These are phyloP conservation scores for Tragopan temminckii DNA, from an alignment of 2,797 vertebrate species.

Conservation along the genomic window DNA sequence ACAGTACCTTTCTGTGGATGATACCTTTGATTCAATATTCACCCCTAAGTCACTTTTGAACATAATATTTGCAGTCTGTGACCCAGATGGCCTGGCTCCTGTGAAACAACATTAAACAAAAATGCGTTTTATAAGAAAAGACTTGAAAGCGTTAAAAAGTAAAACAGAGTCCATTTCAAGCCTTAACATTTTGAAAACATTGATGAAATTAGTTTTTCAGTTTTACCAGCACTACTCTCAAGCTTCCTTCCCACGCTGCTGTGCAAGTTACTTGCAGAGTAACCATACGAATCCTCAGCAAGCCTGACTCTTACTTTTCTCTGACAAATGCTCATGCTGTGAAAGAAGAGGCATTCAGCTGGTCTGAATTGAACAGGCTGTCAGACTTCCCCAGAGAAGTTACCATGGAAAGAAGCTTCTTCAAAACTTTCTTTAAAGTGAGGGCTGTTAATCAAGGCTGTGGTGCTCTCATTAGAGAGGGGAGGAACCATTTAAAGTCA, in stretches of 20 bases:
- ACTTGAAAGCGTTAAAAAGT: not conserved
- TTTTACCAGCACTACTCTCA: conserved; percentile 57
- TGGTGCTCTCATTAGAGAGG: conserved; percentile 48
- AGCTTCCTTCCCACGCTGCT: conserved; percentile 61
- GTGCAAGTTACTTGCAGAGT: conserved; percentile 48
- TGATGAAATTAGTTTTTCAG: conserved; percentile 54
- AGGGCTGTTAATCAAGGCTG: conserved; percentile 49
- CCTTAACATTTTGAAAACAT: conserved; percentile 59
- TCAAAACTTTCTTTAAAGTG: conserved; percentile 45
- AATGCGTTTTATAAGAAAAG: not conserved
- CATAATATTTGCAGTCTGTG: not conserved
- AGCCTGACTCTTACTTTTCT: conserved; percentile 19
- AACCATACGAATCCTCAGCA: not conserved
- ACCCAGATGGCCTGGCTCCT: not conserved
- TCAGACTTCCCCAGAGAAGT: not conserved
- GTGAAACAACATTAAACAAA: not conserved
- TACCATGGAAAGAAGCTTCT: conserved; percentile 9
- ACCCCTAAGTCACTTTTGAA: not conserved
- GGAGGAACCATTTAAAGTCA: conserved; percentile 41
- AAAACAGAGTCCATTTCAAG: not conserved
- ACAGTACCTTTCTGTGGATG: not conserved
- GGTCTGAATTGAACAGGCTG: conserved; percentile 29
- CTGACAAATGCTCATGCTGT: conserved; percentile 43
- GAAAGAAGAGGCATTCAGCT: conserved; percentile 13
- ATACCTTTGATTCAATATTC: not conserved